These are phyloP conservation scores for Omphaloscelis lunosa DNA, from an alignment of 2,888 invertebrate genomes.

Conservation along the genomic window DNA sequence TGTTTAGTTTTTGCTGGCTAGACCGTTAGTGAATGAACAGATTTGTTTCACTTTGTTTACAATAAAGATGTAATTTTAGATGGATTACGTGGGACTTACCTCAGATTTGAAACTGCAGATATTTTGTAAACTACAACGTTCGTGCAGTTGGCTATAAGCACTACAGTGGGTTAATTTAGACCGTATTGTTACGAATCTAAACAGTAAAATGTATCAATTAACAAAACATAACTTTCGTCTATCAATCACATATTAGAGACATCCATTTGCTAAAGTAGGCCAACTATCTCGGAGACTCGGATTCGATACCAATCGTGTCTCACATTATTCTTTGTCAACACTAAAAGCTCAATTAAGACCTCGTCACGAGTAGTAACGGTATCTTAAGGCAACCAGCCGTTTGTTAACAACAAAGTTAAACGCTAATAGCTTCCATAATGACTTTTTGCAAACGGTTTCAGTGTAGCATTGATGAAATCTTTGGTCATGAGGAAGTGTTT, in stretches of 20 bases:
- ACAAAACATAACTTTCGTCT: conserved; percentile 61
- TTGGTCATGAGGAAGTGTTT: conserved; percentile 29
- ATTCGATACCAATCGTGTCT: conserved; percentile 74
- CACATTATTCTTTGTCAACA: conserved; percentile 82
- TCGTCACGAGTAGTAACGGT: conserved; percentile 72
- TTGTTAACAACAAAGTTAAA: conserved; percentile 58
- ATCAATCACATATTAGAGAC: conserved; percentile 65
- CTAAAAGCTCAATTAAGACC: conserved; percentile 82
- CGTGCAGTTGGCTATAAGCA: background rate
- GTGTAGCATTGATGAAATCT: conserved; percentile 33
- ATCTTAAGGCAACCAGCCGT: conserved; percentile 62
- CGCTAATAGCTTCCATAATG: conserved; percentile 48
- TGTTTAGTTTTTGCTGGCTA: conserved; percentile 9
- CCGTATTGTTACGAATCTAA: conserved; percentile 15
- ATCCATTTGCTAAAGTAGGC: conserved; percentile 70
- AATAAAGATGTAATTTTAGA: conserved; percentile 8
- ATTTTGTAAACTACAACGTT: background rate
- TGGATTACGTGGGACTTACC: background rate
- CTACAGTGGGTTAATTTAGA: conserved; percentile 16
- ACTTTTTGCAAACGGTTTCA: conserved; percentile 38
- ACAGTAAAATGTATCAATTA: conserved; percentile 52
- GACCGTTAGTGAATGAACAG: background rate
- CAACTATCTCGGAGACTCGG: conserved; percentile 61
- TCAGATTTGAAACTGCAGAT: background rate
- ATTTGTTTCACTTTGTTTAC: conserved; percentile 24